These are phyloP conservation scores for Pyrgus malvae DNA, from an alignment of 2,888 invertebrate genomes.

Conservation along the genomic window DNA sequence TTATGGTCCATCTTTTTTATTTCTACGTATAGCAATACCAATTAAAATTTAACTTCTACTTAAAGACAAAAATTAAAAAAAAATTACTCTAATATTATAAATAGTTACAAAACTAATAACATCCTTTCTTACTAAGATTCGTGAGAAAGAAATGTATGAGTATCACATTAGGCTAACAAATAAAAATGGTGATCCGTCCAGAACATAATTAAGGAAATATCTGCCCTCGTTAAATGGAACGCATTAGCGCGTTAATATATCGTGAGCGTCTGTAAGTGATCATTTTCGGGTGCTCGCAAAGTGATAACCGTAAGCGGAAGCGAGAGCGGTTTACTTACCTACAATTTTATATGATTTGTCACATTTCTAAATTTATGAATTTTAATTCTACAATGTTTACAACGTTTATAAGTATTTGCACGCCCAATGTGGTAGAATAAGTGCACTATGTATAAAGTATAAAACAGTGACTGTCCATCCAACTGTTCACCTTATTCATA, in stretches of 20 bases:
- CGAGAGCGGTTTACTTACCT: background rate
- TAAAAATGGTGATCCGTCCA: conserved; percentile 40
- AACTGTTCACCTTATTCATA: too few relatives aligned
- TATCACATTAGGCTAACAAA: conserved; percentile 24
- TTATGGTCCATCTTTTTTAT: too few relatives aligned
- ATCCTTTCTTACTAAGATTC: background rate
- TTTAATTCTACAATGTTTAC: too few relatives aligned
- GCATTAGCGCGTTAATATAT: conserved; percentile 51
- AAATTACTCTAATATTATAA: background rate
- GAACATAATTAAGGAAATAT: conserved; percentile 55
- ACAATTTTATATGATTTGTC: too few relatives aligned
- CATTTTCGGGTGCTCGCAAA: background rate
- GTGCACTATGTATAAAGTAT: too few relatives aligned
- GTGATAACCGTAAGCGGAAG: conserved; percentile 3
- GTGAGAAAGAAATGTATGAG: conserved; percentile 21
- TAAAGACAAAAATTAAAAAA: too few relatives aligned
- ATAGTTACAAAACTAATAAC: background rate
- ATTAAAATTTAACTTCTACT: too few relatives aligned
- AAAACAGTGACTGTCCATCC: too few relatives aligned
- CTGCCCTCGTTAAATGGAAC: conserved; percentile 55
- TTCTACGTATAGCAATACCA: too few relatives aligned
- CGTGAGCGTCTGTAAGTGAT: conserved; percentile 26
- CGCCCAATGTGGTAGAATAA: too few relatives aligned
- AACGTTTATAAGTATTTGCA: too few relatives aligned
- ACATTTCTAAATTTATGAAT: too few relatives aligned